Base-by-base conservation (phyloP, 2,888 invertebrate species). In the Eremobia ochroleuca region DNA sequence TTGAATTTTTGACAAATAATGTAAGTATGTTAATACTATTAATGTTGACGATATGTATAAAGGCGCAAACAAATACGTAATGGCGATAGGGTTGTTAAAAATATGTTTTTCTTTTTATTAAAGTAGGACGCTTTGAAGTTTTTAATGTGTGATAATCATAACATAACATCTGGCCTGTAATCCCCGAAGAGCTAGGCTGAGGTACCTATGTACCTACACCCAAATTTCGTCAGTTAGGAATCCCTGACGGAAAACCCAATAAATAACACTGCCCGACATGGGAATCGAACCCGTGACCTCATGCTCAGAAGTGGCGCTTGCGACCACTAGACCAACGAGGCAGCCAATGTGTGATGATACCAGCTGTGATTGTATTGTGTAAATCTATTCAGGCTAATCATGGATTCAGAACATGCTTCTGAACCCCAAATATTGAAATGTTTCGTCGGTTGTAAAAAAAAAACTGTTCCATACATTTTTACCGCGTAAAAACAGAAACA, bases 1-100 rank as follows among this genome's bases (percentile, higher is more conserved):
- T 83, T 85, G 74, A 77, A 82, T 85, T 68, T 77, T 77, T 59
- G 43, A 66, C 83, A 78, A 77, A 73, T 85, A 85, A 82, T 65
- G 58, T 62, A 73, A n/a, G 37, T 43, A 43, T 71, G 67, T 61
- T 25, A 81, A 77, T 78, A 70, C 43, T 73, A 70, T 76, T 76
- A 58, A 76, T 71, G 64, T 73, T 85, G 69, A 78, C 70, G 78
- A 78, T 83, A 83, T 85, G 77, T 85, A 82, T 82, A 78, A 78
- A 86, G 71, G 43, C 40, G 75, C 58, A 65, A 64, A 75, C 79
- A 79, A 79, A 84, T 84, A 82, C 86, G 52, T 82, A 73, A 68
- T 76, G n/a, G 49, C 4, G 13, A 8, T 62, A 86, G 76, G 84
- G 86, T 59, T 86, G 76, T 9, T 68, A 69, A 52, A 37, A 73